Percentiles rank a stretch among this genome's conserved stretches.
phyloP scores from a whole-genome alignment of 2,797 vertebrate genomes.

The Heteromormyrus szaboi region DNA sequence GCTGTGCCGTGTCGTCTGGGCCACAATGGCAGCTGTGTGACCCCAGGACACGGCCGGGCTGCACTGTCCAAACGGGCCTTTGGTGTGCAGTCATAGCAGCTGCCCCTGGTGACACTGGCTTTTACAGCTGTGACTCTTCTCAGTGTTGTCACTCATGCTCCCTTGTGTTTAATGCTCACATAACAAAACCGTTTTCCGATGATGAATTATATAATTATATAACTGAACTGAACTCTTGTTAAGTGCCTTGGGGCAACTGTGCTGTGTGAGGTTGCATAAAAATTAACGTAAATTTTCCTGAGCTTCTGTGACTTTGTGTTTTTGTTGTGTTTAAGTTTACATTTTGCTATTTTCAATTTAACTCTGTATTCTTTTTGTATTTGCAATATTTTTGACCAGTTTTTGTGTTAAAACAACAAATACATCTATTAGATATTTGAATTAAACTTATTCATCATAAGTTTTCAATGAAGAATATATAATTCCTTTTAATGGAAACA shows the following conservation, averaged over 20 bases:
- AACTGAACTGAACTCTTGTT: neutral
- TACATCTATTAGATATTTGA: neutral
- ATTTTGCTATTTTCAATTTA: neutral
- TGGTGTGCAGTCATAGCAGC: neutral
- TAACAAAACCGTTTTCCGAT: neutral
- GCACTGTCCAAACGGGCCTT: neutral
- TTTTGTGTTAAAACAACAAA: neutral
- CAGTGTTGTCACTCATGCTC: neutral
- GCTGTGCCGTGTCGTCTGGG: constrained; percentile 59
- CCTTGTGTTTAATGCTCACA: too few species aligned
- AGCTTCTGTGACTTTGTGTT: neutral
- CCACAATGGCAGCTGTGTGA: constrained; percentile 56
- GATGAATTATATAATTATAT: neutral
- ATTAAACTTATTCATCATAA: neutral
- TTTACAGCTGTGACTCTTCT: neutral
- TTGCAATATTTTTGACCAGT: neutral
- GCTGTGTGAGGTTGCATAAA: neutral
- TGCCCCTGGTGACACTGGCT: neutral
- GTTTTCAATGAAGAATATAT: neutral
- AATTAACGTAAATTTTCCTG: neutral
- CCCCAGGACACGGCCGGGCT: constrained; percentile 13
- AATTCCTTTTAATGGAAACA: neutral
- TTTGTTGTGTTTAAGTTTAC: neutral
- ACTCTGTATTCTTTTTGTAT: neutral
- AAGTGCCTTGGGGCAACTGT: neutral